These are phyloP conservation scores for Stichopus horrens DNA, from an alignment of 53 echinoderm and acorn worm genomes.

Conservation along the genomic window DNA sequence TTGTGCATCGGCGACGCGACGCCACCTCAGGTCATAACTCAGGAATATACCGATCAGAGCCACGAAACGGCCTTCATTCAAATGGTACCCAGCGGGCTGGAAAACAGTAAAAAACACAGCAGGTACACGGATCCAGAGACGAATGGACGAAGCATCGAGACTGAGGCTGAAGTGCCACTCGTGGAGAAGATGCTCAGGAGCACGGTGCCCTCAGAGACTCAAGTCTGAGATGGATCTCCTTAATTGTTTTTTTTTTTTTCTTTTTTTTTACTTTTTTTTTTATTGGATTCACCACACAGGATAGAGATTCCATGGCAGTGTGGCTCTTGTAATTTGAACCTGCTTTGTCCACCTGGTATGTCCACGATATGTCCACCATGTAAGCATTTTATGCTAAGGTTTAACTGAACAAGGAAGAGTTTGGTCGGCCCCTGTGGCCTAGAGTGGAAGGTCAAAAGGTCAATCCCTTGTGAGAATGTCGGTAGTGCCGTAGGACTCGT, in stretches of 20 bases:
- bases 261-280: neutral
- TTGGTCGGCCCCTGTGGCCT: too few relatives aligned
- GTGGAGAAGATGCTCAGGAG: slow-evolving; percentile 45
- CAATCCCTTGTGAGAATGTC: too few relatives aligned
- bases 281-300: too few relatives aligned
- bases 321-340: too few relatives aligned
- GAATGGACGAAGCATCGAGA: slow-evolving; percentile 17
- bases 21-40: neutral
- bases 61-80: neutral
- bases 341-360: too few relatives aligned
- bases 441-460: too few relatives aligned
- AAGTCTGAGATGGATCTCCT: neutral
- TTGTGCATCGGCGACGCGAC: too few relatives aligned
- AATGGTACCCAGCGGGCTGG: neutral
- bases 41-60: neutral
- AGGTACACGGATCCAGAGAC: slow-evolving; percentile 46
- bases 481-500: too few relatives aligned
- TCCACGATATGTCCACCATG: too few relatives aligned
- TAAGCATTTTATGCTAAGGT: too few relatives aligned
- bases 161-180: slow-evolving; percentile 36
- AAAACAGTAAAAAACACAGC: neutral
- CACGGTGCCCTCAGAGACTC: slow-evolving; percentile 43
- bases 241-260: neutral
- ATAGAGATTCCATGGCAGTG: too few relatives aligned
- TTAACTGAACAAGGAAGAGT: too few relatives aligned